These are phyloP conservation scores for Drosophila carrolli DNA, from an alignment of 1,140 invertebrate genomes.

Conservation along the genomic window DNA sequence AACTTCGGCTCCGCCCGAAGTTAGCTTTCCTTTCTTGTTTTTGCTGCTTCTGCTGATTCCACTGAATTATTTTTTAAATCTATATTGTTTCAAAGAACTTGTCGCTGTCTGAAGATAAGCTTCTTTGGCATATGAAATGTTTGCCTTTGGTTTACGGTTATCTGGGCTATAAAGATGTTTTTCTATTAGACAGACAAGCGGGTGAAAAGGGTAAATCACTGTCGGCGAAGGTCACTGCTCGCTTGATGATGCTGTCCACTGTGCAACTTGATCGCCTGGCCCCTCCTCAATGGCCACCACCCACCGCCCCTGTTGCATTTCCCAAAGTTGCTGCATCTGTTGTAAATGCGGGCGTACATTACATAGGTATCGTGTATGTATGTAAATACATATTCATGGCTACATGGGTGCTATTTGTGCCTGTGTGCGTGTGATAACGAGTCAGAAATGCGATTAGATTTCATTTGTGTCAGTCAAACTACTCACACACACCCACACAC, in stretches of 20 bases:
- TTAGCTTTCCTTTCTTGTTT: too few species aligned
- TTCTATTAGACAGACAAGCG: conserved; percentile 9
- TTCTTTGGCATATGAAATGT: conserved; percentile 9
- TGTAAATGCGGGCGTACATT: conserved; percentile 65
- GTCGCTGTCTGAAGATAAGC: not conserved
- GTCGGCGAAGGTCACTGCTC: conserved; percentile 33
- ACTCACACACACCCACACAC: conserved; percentile 22
- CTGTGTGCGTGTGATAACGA: conserved; percentile 63
- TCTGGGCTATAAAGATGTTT: conserved; percentile 20
- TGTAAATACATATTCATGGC: conserved; percentile 5
- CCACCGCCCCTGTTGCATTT: conserved; percentile 11
- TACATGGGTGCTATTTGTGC: conserved; percentile 9
- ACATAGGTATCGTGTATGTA: conserved; percentile 17
- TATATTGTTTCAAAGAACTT: not conserved
- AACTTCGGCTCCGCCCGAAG: too few species aligned
- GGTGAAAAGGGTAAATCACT: conserved; percentile 19
- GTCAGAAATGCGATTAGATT: conserved; percentile 72
- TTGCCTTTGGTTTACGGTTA: conserved; percentile 29
- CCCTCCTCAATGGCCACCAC: not conserved
- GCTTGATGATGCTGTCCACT: conserved; percentile 44
- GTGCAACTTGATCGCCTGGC: conserved; percentile 49
- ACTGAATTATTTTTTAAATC: not conserved
- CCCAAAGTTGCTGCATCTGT: conserved; percentile 41
- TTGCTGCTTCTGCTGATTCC: not conserved
- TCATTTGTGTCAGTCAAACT: conserved; percentile 58